Evolutionary conservation across 2,797 vertebrate species (phyloP).

Genomic region (Lutjanus campechanus): DNA sequence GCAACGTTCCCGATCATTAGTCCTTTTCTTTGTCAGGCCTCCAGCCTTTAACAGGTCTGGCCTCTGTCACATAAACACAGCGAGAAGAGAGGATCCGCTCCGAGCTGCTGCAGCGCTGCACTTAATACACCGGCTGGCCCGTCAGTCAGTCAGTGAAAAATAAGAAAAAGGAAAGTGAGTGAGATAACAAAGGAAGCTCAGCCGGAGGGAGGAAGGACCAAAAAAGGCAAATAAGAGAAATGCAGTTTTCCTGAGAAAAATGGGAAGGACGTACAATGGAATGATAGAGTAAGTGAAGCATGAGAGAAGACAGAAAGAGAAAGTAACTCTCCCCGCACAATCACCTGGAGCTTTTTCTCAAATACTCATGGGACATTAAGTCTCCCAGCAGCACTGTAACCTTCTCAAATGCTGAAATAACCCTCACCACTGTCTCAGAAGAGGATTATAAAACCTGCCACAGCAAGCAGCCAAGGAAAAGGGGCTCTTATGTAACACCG

Average conservation of each 20-base stretch:
- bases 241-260: constrained; percentile 23
- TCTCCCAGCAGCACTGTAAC: constrained; percentile 33
- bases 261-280: constrained; percentile 40
- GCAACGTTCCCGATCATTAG: constrained; percentile 74
- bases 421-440: constrained; percentile 45
- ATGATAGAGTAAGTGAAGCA: constrained; percentile 35
- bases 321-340: constrained; percentile 25
- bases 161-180: constrained; percentile 21
- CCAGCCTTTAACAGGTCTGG: constrained; percentile 78
- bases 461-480: constrained; percentile 63
- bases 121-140: constrained; percentile 22
- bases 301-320: constrained; percentile 36
- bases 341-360: constrained; percentile 56
- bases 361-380: constrained; percentile 43
- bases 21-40: constrained; percentile 74
- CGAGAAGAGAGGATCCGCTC: constrained; percentile 54
- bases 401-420: constrained; percentile 63
- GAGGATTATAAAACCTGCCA: constrained; percentile 80
- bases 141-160: constrained; percentile 27
- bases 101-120: constrained; percentile 33
- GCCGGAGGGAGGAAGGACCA: constrained; percentile 18
- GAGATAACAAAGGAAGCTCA: constrained; percentile 40
- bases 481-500: constrained; percentile 70
- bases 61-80: constrained; percentile 77
- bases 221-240: constrained; percentile 34